Conservation (phyloP, 2,888 invertebrate genomes). For the Morpho helenor region DNA sequence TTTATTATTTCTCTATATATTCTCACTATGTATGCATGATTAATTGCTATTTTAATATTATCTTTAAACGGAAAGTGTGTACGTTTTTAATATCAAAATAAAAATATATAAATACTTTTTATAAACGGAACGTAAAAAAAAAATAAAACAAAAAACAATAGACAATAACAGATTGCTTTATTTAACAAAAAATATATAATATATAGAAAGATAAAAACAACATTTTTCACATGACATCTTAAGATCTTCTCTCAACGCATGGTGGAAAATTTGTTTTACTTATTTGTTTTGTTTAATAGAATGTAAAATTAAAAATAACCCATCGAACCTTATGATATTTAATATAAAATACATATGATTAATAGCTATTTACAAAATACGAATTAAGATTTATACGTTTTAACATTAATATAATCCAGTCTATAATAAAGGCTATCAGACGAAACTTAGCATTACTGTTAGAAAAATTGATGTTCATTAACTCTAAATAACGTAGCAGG, state of each 20-base stretch:
- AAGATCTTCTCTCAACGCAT: constrained; percentile 45
- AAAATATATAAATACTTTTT: constrained; percentile 29
- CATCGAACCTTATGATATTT: constrained; percentile 75
- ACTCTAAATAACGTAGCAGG: constrained; percentile 64
- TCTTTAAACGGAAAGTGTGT: constrained; percentile 25
- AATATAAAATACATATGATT: constrained; percentile 79
- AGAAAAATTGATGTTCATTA: constrained; percentile 61
- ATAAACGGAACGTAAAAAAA: constrained; percentile 39
- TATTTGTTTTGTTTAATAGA: constrained; percentile 53
- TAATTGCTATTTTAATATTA: constrained; percentile 41
- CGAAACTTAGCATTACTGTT: constrained; percentile 73
- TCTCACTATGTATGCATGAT: constrained; percentile 65
- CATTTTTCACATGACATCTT: constrained; percentile 63
- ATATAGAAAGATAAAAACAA: constrained; percentile 72
- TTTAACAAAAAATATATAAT: constrained; percentile 80
- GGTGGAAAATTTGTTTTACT: constrained; percentile 62
- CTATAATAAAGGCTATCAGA: constrained; percentile 78
- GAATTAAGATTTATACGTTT: constrained; percentile 73
- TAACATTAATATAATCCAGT: constrained; percentile 76
- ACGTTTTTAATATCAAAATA: constrained; percentile 31
- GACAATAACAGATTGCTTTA: constrained; percentile 79
- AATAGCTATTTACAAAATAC: constrained; percentile 78
- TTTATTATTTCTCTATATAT: constrained; percentile 48
- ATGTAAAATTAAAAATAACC: constrained; percentile 78
- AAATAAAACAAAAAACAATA: constrained; percentile 69